Evolutionary conservation across 2,113 vertebrate species (phyloP).

Genomic region (Crocuta crocuta): DNA sequence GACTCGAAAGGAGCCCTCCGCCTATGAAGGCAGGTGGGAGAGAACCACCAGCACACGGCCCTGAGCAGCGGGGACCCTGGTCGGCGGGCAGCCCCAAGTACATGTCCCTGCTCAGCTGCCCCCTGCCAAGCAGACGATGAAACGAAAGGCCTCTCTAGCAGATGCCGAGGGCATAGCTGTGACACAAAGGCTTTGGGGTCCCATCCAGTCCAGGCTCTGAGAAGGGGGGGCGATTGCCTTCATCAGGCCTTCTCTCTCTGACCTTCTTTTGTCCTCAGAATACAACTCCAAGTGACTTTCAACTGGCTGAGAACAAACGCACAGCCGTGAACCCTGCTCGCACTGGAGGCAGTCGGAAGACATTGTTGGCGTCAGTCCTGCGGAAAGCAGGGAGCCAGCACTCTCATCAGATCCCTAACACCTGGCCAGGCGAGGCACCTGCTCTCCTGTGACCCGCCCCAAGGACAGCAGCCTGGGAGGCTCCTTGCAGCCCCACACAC

Average conservation of each 20-base stretch:
- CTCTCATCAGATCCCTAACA: too few relatives aligned
- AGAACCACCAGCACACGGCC: background rate
- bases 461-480: too few relatives aligned
- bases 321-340: background rate
- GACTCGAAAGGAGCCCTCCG: background rate
- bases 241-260: background rate
- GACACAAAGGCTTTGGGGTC: background rate
- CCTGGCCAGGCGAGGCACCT: background rate
- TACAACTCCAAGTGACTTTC: conserved; percentile 43
- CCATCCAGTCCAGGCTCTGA: background rate
- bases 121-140: background rate
- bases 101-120: background rate
- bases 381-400: background rate
- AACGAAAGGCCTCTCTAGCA: background rate
- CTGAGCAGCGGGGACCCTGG: background rate
- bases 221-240: background rate
- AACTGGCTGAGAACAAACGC: background rate
- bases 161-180: background rate
- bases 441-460: background rate
- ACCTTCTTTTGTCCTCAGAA: conserved; percentile 32
- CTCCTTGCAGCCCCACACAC: background rate
- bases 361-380: background rate
- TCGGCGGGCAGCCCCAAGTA: background rate
- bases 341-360: background rate
- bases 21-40: background rate